Evolutionary conservation across 2,113 vertebrate genomes (phyloP).

Genomic region (Sorex araneus): DNA sequence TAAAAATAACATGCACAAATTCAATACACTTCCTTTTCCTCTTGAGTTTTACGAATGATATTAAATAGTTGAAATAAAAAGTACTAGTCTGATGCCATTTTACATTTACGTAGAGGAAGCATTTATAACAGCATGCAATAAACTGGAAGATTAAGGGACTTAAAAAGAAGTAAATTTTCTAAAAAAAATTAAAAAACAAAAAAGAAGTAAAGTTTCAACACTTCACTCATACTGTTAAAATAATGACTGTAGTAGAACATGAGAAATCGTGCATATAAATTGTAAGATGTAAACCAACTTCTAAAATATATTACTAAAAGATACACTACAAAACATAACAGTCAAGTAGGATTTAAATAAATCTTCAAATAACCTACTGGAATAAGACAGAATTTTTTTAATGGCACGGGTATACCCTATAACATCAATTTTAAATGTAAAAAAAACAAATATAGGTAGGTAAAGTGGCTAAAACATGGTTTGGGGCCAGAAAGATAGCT

Average conservation of each 20-base stretch:
- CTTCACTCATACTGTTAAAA: constrained; percentile 3
- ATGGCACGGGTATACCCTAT: not conserved
- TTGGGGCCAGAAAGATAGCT: too few species aligned
- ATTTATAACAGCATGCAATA: not conserved
- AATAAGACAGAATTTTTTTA: not conserved
- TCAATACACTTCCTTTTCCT: not conserved
- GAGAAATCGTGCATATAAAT: not conserved
- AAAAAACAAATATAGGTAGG: too few species aligned
- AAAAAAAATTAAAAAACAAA: too few species aligned
- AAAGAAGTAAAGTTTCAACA: not conserved
- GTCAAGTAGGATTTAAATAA: not conserved
- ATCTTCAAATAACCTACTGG: constrained; percentile 17
- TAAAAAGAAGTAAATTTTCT: not conserved
- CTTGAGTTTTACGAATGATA: constrained; percentile 24
- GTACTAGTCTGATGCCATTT: not conserved
- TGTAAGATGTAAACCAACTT: not conserved
- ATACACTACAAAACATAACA: too few species aligned
- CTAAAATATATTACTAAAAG: not conserved
- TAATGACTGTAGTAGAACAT: not conserved
- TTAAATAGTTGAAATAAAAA: constrained; percentile 12
- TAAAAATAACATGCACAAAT: constrained; percentile 15
- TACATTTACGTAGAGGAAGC: not conserved
- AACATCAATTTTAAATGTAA: too few species aligned
- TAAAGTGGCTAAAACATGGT: too few species aligned
- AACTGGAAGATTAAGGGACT: not conserved